Evolutionary conservation across 2,888 invertebrate species (phyloP).

Genomic region (Polyploca ridens): DNA sequence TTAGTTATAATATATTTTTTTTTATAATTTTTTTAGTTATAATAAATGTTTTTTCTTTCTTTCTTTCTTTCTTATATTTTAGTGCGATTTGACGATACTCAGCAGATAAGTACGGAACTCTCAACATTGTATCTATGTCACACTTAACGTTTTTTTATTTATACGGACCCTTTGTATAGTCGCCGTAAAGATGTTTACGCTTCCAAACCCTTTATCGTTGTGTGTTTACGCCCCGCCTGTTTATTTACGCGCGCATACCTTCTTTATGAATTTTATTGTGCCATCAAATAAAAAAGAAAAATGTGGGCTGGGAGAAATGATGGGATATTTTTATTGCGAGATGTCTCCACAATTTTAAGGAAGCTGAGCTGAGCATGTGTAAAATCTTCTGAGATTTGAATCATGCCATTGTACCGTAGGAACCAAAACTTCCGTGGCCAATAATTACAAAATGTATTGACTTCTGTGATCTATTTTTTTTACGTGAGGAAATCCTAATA

Average conservation of each 20-base stretch:
- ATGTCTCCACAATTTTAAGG: neutral
- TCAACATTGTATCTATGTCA: neutral
- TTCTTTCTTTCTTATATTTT: neutral
- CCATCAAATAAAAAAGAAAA: conserved; percentile 33
- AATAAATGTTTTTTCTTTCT: too few species aligned
- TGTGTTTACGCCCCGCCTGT: conserved; percentile 32
- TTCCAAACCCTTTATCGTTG: conserved; percentile 27
- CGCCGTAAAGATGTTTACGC: conserved; percentile 40
- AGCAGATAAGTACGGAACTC: neutral
- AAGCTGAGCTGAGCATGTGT: neutral
- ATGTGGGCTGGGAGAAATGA: conserved; percentile 15
- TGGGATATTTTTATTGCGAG: conserved; percentile 2
- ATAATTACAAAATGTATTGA: too few species aligned
- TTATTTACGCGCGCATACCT: conserved; percentile 34
- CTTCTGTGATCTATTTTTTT: too few species aligned
- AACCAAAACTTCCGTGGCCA: too few species aligned
- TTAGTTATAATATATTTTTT: too few species aligned
- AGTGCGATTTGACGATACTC: neutral
- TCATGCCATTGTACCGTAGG: too few species aligned
- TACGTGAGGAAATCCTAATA: too few species aligned
- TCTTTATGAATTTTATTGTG: conserved; percentile 39
- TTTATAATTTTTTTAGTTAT: too few species aligned
- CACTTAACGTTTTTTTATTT: conserved; percentile 28
- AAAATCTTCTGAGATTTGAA: neutral
- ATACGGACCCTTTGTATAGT: conserved; percentile 31